A percentile compares a stretch with the other conserved stretches of the same genome.
phyloP scores from a whole-genome alignment of 2,888 invertebrate species.

The Nephrotoma flavescens region DNA sequence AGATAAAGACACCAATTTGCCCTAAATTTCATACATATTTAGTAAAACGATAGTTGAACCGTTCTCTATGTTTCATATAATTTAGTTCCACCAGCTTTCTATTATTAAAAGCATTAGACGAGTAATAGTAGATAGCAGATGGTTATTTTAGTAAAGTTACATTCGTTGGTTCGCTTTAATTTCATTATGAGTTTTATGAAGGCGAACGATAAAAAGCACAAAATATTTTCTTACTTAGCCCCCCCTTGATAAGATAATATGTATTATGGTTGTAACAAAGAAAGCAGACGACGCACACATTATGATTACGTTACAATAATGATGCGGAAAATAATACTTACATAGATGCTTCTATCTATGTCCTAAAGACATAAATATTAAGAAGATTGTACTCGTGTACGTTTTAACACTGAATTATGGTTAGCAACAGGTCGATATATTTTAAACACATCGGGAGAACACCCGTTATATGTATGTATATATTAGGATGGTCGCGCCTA shows the following conservation, averaged over 20 bases:
- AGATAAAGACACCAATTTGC: not conserved
- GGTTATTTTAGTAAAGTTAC: not conserved
- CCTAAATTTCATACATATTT: not conserved
- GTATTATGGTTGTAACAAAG: not conserved
- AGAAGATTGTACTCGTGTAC: not conserved
- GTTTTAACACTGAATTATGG: not conserved
- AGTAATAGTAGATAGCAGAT: not conserved
- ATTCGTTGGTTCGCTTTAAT: not conserved
- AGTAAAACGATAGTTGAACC: not conserved
- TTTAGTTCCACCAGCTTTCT: not conserved
- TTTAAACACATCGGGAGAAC: not conserved
- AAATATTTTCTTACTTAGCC: not conserved
- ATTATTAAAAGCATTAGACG: not conserved
- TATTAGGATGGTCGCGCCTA: not conserved
- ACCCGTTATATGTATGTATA: not conserved
- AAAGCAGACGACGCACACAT: not conserved
- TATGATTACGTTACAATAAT: not conserved
- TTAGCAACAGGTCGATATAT: not conserved
- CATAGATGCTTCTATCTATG: not conserved
- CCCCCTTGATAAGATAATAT: not conserved
- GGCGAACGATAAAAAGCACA: not conserved
- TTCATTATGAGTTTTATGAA: not conserved
- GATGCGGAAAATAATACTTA: not conserved
- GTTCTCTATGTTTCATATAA: not conserved
- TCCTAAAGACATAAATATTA: not conserved